phyloP scores from a whole-genome alignment of 2,888 invertebrate genomes.

The Digitonthophagus gazella region DNA sequence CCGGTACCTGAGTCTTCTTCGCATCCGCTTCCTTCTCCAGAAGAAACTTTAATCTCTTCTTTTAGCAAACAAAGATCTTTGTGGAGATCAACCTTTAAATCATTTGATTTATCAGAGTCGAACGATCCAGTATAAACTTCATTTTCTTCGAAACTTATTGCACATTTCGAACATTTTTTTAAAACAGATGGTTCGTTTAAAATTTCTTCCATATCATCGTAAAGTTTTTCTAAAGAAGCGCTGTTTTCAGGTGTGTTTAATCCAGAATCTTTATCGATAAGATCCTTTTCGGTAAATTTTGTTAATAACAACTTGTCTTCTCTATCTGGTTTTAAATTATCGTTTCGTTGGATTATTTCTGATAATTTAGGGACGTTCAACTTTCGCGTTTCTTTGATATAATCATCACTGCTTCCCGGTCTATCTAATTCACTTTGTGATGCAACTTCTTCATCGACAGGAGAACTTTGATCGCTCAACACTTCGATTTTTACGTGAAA shows the following conservation, averaged over 20 bases:
- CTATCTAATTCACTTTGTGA: not conserved
- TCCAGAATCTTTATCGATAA: slow-evolving; percentile 25
- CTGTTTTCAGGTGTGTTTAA: slow-evolving; percentile 27
- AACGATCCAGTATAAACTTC: slow-evolving; percentile 20
- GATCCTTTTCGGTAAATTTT: slow-evolving; percentile 16
- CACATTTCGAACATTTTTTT: slow-evolving; percentile 10
- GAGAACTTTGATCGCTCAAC: slow-evolving; percentile 22
- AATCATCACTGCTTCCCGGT: slow-evolving; percentile 10
- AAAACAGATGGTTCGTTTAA: slow-evolving; percentile 14
- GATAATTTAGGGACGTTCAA: slow-evolving; percentile 41
- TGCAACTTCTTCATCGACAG: slow-evolving; percentile 5
- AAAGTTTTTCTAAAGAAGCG: slow-evolving; percentile 23
- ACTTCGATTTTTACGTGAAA: slow-evolving; percentile 24
- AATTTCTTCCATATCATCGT: slow-evolving; percentile 26
- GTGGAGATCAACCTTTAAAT: slow-evolving; percentile 17
- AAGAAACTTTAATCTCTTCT: slow-evolving; percentile 3
- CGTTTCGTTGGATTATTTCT: slow-evolving; percentile 43
- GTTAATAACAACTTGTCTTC: not conserved
- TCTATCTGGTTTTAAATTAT: slow-evolving; percentile 17
- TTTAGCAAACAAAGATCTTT: slow-evolving; percentile 17
- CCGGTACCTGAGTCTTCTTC: slow-evolving; percentile 10
- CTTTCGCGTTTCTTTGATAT: slow-evolving; percentile 17
- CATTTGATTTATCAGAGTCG: slow-evolving; percentile 24
- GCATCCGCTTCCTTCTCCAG: slow-evolving; percentile 6
- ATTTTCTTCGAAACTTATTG: slow-evolving; percentile 12